Evolutionary conservation across 2,797 vertebrate genomes (phyloP), one percentile per base, ranked within the genome.

Genomic region (Takifugu rubripes): DNA sequence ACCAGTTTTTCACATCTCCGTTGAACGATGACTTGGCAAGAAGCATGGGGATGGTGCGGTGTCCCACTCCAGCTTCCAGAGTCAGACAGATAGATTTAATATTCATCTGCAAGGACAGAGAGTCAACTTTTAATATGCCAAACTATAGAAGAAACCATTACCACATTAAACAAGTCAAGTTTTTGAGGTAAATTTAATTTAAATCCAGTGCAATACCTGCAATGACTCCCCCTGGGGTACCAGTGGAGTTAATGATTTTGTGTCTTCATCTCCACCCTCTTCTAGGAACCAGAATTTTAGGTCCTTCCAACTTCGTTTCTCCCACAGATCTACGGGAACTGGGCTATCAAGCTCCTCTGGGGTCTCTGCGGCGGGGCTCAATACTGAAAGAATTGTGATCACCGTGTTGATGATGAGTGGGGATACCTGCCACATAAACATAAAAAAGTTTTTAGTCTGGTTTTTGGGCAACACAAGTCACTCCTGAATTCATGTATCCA

Each of bases 371-470:
- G 87, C 89, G 47, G 93, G 92, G 55, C 85, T 94, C 79, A 99
- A 80, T 5, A 92, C 96, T 9, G 96, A 94, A 64, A 95, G 97
- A 78, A 99, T 95, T 72, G 94, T 97, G 80, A 98, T 94, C 56
- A 98, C 93, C 1, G 97, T 98, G 87, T 99, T 99, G 85, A 99
- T 95, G 78, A 99, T 99, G 78, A 98, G 94, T 46, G 97, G 97
- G 72, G 96, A 98, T 54, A 99, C 96, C 97, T 99, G 85, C 27
- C 27, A 29, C 4, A 40, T 10, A 40, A 40, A 40, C 11, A 40
- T 40, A 40, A 40, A 40, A 10, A 17, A 3, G 3, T 61, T 27
- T 21, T 45, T 25, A 51, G 5, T 6, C 5, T n/a, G 15, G 49
- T 50, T 5, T 50, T 50, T 27, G 7, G 26, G 14, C 26, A 31